Percentiles rank a stretch among this genome's conserved stretches.
Conservation (phyloP, 2,113 vertebrate species). For the Apistogramma diplotaenia region DNA sequence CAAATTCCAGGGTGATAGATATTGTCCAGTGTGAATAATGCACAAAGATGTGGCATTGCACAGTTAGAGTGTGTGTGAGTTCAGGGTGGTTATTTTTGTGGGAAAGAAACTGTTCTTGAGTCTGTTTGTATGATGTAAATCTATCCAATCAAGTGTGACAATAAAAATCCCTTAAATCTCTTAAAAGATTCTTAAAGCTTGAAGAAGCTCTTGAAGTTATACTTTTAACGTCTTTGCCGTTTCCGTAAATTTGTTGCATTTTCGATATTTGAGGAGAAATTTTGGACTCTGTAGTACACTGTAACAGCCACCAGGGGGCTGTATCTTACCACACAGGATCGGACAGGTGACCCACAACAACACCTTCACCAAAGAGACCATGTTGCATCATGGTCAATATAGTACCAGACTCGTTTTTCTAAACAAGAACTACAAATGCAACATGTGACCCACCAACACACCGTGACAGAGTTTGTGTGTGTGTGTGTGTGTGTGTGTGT, state of each 20-base stretch:
- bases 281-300: background rate
- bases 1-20: no score
- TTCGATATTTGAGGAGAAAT: background rate
- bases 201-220: background rate
- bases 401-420: background rate
- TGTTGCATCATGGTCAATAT: constrained; percentile 47
- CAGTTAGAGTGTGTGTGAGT: no score
- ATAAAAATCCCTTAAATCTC: background rate
- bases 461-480: constrained; percentile 16
- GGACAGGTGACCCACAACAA: constrained; percentile 11
- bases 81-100: no score
- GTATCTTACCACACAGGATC: background rate
- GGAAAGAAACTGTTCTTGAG: no score
- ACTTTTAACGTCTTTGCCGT: no score
- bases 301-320: background rate
- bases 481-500: background rate
- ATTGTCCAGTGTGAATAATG: no score
- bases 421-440: constrained; percentile 8
- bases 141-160: background rate
- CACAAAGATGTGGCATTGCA: no score
- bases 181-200: background rate
- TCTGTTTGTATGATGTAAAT: no score
- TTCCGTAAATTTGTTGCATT: no score
- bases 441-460: constrained; percentile 29
- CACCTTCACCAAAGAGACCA: background rate